Evolutionary conservation across 2,888 invertebrate species (phyloP).

Genomic region (Mesochorus sp.): DNA sequence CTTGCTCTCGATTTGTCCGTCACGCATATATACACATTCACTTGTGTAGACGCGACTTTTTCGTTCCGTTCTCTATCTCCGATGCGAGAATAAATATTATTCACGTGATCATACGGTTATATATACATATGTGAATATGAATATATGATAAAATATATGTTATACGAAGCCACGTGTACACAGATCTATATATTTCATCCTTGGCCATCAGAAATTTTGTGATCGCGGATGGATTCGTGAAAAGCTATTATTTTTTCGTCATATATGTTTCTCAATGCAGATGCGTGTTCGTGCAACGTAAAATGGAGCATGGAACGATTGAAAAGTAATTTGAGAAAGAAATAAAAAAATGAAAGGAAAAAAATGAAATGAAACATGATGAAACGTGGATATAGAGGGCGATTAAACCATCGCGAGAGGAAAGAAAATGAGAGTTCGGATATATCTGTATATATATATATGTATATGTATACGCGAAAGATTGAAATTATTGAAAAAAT

Average conservation of each 20-base stretch:
- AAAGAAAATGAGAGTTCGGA: not conserved
- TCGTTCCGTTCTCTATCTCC: conserved; percentile 1
- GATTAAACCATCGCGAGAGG: not conserved
- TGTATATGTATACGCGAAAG: conserved; percentile 31
- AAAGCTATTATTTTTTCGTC: conserved; percentile 33
- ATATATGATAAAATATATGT: not conserved
- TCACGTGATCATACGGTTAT: conserved; percentile 4
- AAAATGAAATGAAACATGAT: not conserved
- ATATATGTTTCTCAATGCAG: not conserved
- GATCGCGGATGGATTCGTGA: conserved; percentile 1
- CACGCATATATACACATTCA: not conserved
- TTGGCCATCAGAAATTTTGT: not conserved
- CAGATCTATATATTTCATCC: not conserved
- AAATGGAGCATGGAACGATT: not conserved
- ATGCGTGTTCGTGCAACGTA: not conserved
- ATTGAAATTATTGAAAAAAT: not conserved
- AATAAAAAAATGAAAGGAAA: not conserved
- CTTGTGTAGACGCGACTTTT: not conserved
- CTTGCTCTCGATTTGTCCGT: conserved; percentile 20
- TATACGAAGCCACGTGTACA: not conserved
- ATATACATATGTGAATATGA: not conserved
- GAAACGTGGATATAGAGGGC: not conserved
- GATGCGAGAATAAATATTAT: conserved; percentile 26
- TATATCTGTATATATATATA: conserved; percentile 56
- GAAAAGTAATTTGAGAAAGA: not conserved